These are phyloP conservation scores for Petrolisthes manimaculis DNA, from an alignment of 2,888 invertebrate genomes.

Conservation along the genomic window DNA sequence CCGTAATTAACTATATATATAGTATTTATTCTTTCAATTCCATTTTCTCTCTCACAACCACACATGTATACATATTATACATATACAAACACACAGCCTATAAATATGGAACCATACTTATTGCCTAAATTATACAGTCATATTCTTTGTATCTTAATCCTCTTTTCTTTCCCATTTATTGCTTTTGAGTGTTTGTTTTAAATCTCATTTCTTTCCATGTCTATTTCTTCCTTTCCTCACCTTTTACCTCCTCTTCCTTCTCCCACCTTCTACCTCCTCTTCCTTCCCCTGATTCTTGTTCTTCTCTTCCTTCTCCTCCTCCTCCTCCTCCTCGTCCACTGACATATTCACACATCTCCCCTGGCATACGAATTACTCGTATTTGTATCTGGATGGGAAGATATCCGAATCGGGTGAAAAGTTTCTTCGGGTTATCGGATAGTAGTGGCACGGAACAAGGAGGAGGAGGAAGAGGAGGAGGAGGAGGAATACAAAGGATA, in stretches of 20 bases:
- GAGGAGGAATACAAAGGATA: background rate
- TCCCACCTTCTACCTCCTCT: background rate
- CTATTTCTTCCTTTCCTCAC: conserved; percentile 6
- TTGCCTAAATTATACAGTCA: background rate
- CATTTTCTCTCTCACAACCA: no score
- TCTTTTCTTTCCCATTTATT: background rate
- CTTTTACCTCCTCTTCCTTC: background rate
- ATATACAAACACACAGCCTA: background rate
- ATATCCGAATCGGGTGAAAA: conserved; percentile 26
- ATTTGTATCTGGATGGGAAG: conserved; percentile 35
- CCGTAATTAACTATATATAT: no score
- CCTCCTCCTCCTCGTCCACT: conserved; percentile 11
- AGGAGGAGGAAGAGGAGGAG: background rate
- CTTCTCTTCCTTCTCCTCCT: conserved; percentile 3
- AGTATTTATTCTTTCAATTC: no score
- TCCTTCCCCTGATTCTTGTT: conserved; percentile 8
- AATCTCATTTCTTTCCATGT: background rate
- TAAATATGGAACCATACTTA: background rate
- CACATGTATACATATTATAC: no score
- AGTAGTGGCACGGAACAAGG: background rate
- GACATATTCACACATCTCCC: conserved; percentile 44
- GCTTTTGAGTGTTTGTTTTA: background rate
- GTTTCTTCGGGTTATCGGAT: conserved; percentile 11
- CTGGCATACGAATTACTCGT: conserved; percentile 34
- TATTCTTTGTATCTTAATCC: background rate